Evolutionary conservation across 1,140 invertebrate species (phyloP).

Genomic region (Diabrotica undecimpunctata): DNA sequence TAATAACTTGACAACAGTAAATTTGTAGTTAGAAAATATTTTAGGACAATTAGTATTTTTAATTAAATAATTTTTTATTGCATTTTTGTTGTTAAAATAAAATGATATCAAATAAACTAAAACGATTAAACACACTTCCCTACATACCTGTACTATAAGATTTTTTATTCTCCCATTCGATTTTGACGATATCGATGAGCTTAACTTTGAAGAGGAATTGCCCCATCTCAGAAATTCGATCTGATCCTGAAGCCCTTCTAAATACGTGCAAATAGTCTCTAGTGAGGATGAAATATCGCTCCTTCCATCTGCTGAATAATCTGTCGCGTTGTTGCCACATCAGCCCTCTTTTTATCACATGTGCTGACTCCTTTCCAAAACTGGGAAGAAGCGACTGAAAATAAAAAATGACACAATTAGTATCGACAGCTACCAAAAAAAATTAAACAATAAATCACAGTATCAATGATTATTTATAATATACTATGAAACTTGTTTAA

Average conservation of each 20-base stretch:
- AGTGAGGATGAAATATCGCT: conserved; percentile 66
- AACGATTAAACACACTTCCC: background rate
- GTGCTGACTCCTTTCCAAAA: conserved; percentile 39
- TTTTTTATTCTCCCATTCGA: conserved; percentile 62
- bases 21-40: too few relatives aligned
- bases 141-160: conserved; percentile 51
- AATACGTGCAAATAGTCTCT: conserved; percentile 69
- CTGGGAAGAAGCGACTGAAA: conserved; percentile 49
- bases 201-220: conserved; percentile 69
- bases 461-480: too few relatives aligned
- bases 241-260: conserved; percentile 57
- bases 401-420: background rate
- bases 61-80: too few relatives aligned
- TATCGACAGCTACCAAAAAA: too few relatives aligned
- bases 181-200: conserved; percentile 61
- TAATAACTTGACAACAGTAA: too few relatives aligned
- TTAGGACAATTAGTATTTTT: too few relatives aligned
- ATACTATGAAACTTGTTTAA: too few relatives aligned
- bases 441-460: background rate
- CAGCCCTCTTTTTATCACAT: conserved; percentile 61
- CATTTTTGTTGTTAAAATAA: too few relatives aligned
- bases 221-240: conserved; percentile 67
- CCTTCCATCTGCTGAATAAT: conserved; percentile 67
- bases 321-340: conserved; percentile 65
- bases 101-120: too few relatives aligned